Evolutionary conservation across 2,888 invertebrate genomes (phyloP).

Genomic region (Heteromurus nitidus): DNA sequence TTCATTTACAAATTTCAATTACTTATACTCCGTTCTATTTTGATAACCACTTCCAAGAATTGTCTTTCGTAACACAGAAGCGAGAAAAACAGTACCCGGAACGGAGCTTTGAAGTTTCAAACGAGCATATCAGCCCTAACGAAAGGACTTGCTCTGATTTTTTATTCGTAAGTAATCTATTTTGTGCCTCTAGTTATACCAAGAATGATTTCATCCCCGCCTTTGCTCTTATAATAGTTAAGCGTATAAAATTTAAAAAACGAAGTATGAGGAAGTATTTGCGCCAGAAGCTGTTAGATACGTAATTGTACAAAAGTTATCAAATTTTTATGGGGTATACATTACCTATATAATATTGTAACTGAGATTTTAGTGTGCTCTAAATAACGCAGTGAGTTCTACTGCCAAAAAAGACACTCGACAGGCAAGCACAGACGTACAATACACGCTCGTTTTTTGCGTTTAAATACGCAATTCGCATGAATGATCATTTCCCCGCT

Average conservation of each 20-base stretch:
- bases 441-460: not conserved
- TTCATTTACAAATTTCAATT: slow-evolving; percentile 22
- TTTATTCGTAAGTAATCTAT: not conserved
- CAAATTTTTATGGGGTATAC: not conserved
- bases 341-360: not conserved
- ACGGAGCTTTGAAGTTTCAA: not conserved
- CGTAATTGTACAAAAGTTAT: too few relatives aligned
- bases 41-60: slow-evolving; percentile 26
- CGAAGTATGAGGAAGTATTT: slow-evolving; percentile 42
- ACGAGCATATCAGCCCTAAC: not conserved
- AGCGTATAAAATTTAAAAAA: slow-evolving; percentile 48
- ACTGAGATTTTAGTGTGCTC: not conserved
- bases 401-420: not conserved
- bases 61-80: not conserved
- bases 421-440: too few relatives aligned
- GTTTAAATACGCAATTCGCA: not conserved
- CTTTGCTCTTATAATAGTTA: not conserved
- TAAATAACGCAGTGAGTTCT: not conserved
- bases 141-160: not conserved
- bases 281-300: slow-evolving; percentile 13
- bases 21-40: not conserved
- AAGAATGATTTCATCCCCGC: not conserved
- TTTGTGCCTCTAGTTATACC: not conserved
- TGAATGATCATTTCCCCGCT: not conserved
- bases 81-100: not conserved